Percentiles rank a stretch among this genome's conserved stretches.
Evolutionary conservation across 2,113 vertebrate species (phyloP).

Genomic region (Sciurus niger): DNA sequence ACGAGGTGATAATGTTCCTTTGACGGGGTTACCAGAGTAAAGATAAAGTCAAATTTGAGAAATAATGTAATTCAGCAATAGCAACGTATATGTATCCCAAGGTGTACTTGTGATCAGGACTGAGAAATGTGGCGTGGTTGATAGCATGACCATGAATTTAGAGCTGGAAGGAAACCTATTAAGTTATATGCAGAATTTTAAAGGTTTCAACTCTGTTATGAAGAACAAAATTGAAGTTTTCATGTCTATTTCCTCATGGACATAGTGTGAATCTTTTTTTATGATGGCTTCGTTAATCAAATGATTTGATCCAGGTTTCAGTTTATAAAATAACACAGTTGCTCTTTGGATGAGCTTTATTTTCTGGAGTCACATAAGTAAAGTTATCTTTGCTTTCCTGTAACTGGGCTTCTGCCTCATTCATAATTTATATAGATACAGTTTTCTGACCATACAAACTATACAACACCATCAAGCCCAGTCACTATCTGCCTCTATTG

Average conservation of each 20-base stretch:
- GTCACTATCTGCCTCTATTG: constrained; percentile 60
- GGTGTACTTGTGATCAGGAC: constrained; percentile 3
- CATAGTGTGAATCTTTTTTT: constrained; percentile 12
- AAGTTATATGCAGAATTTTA: constrained; percentile 48
- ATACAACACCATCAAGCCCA: neutral
- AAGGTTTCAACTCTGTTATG: constrained; percentile 42
- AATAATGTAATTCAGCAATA: neutral
- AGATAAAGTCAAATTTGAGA: constrained; percentile 49
- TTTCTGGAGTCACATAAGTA: neutral
- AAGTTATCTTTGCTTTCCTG: constrained; percentile 66
- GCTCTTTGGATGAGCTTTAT: constrained; percentile 9
- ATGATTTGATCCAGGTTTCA: constrained; percentile 65
- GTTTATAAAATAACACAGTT: constrained; percentile 64
- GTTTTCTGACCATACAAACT: constrained; percentile 52
- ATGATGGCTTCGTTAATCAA: constrained; percentile 51
- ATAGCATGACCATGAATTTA: constrained; percentile 39
- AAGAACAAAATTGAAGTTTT: constrained; percentile 33
- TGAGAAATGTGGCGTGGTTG: constrained; percentile 13
- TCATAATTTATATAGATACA: constrained; percentile 13
- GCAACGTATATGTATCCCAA: neutral
- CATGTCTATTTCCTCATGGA: constrained; percentile 38
- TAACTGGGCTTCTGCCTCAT: neutral
- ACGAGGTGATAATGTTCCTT: neutral
- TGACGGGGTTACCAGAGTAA: neutral
- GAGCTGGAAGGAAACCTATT: constrained; percentile 27